phyloP scores from a whole-genome alignment of 2,888 invertebrate species.

The Hybos culiciformis region DNA sequence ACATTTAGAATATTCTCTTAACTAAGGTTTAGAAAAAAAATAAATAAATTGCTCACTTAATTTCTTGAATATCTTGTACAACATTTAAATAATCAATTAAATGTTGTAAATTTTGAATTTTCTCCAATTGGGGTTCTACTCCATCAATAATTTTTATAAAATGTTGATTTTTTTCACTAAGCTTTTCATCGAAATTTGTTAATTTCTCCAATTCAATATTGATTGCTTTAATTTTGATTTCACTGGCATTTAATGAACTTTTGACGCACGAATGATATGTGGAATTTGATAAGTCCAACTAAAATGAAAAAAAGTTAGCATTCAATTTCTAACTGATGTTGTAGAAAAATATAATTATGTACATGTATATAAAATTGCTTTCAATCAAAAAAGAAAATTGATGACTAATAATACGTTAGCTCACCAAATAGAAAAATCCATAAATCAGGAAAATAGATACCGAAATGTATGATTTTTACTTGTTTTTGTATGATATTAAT shows the following conservation, averaged over 20 bases:
- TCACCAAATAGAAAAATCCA: no score
- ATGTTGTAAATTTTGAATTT: constrained; percentile 42
- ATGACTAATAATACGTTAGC: no score
- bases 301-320: constrained; percentile 13
- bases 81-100: constrained; percentile 52
- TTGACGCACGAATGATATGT: constrained; percentile 50
- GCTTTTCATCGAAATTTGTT: constrained; percentile 31
- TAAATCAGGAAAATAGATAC: no score
- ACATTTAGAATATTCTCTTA: not conserved
- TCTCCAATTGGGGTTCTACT: constrained; percentile 34
- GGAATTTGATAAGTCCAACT: constrained; percentile 49
- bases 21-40: not conserved
- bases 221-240: constrained; percentile 37
- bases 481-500: no score
- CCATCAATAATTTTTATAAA: constrained; percentile 27
- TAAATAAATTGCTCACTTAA: no score
- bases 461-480: no score
- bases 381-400: no score
- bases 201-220: constrained; percentile 39
- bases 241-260: constrained; percentile 48
- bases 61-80: constrained; percentile 54
- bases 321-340: constrained; percentile 1
- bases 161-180: constrained; percentile 42
- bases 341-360: not conserved
- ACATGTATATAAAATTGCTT: no score